phyloP scores from a whole-genome alignment of 1,140 invertebrate genomes.

The Aphidius gifuensis region DNA sequence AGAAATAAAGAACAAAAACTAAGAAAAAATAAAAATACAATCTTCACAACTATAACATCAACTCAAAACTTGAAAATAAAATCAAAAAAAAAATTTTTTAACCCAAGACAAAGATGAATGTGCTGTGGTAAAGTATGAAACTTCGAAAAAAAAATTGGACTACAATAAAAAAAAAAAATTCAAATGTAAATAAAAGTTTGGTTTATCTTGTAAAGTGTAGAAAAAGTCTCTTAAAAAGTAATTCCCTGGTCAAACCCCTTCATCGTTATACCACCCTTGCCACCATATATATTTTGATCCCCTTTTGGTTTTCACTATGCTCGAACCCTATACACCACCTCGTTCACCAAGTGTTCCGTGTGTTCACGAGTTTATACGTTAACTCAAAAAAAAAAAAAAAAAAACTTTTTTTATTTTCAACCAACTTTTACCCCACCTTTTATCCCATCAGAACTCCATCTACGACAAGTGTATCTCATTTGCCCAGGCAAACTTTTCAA shows the following conservation, averaged over 20 bases:
- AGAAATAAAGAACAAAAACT: background rate
- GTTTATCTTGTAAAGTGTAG: conserved; percentile 22
- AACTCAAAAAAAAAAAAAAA: conserved; percentile 12
- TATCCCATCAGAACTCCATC: conserved; percentile 7
- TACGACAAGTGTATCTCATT: conserved; percentile 21
- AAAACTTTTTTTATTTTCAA: background rate
- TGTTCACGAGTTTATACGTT: conserved; percentile 14
- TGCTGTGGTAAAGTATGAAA: too few species aligned
- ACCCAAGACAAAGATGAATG: too few species aligned
- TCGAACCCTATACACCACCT: background rate
- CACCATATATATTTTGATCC: background rate
- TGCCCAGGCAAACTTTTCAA: conserved; percentile 9
- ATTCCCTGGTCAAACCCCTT: conserved; percentile 5
- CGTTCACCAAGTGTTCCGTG: conserved; percentile 10
- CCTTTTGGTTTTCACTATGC: background rate
- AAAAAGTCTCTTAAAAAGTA: conserved; percentile 21
- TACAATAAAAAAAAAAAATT: background rate
- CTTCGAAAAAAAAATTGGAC: too few species aligned
- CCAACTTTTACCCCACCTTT: background rate
- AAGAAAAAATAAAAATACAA: background rate
- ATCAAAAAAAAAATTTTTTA: too few species aligned
- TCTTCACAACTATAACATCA: background rate
- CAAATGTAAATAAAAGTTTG: conserved; percentile 20
- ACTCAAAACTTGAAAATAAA: background rate
- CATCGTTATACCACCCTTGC: conserved; percentile 2